Evolutionary conservation across 2,888 invertebrate genomes (phyloP), one percentile per base, ranked within the genome.

Genomic region (Abrostola tripartita): DNA sequence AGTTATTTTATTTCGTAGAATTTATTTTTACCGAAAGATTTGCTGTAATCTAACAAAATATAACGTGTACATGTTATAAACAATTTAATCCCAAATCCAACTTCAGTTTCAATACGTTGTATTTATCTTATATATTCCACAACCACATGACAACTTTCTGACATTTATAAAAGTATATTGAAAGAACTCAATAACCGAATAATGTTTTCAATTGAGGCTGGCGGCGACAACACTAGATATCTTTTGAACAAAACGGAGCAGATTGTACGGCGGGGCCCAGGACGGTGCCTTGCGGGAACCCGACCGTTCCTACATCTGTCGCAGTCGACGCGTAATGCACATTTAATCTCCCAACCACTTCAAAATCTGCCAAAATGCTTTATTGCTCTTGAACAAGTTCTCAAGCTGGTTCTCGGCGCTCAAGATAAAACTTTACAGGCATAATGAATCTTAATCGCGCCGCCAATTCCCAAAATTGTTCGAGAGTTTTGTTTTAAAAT

Each of bases 341-440:
- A 89, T 93, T 93, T 92, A 92, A 93, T 92, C 90, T 89, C 87
- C 82, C 77, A 82, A 88, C 89, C 91, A 90, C 90, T 91, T 90
- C 89, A 88, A 91, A 93, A 93, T 92, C 90, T 89, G 90, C 90
- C 92, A 91, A 93, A 93, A 93, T 93, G 93, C 91, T 94, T 94
- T 94, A 94, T 93, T 91, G 91, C 92, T 88, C 87, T 83, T 83
- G 88, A 91, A 90, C 88, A 91, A 91, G 87, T 89, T 87, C 81
- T 82, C 87, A 86, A 90, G 89, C 79, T 79, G 79, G 79, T 78
- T 79, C 78, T 87, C 87, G 86, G 83, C 84, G 83, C 86, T 85
- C 85, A 82, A 91, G 93, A 93, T 93, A 93, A 93, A 93, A 94
- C 93, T 94, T 93, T 90, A 91, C 89, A 91, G 85, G 91, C 91